A percentile compares a stretch with the other conserved stretches of the same genome.
These are phyloP conservation scores for Melinaea marsaeus DNA, from an alignment of 2,888 invertebrate species.

Conservation along the genomic window DNA sequence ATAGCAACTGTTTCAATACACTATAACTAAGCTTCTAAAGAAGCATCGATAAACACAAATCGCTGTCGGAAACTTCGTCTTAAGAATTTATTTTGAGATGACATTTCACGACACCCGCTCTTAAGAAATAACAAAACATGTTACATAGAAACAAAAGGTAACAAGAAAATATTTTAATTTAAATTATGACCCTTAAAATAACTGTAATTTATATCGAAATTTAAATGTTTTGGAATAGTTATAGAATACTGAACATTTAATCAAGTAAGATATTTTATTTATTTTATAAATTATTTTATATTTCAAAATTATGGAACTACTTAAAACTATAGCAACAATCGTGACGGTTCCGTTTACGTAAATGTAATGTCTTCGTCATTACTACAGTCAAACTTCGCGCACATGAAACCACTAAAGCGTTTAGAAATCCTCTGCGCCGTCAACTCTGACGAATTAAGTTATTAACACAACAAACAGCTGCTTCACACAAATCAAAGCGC, in stretches of 20 bases:
- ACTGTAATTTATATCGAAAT: not conserved
- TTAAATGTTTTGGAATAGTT: too few relatives aligned
- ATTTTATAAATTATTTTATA: not conserved
- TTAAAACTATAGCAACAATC: not conserved
- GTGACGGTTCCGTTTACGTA: not conserved
- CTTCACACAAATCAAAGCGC: conserved; percentile 74
- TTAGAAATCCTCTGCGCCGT: conserved; percentile 65
- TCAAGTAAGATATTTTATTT: too few relatives aligned
- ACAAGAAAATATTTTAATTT: too few relatives aligned
- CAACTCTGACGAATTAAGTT: conserved; percentile 77
- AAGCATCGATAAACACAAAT: conserved; percentile 60
- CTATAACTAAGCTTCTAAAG: conserved; percentile 33
- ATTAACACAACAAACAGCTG: conserved; percentile 75
- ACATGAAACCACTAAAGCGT: conserved; percentile 44
- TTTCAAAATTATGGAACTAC: not conserved
- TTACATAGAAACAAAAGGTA: too few relatives aligned
- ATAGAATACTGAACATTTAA: too few relatives aligned
- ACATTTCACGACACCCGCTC: conserved; percentile 13
- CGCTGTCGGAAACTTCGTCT: conserved; percentile 40
- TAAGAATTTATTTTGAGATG: conserved; percentile 14
- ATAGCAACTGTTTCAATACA: conserved; percentile 31
- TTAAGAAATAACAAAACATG: not conserved
- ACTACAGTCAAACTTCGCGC: conserved; percentile 53
- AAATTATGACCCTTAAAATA: not conserved
- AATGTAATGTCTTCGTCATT: not conserved